Evolutionary conservation across 2,888 invertebrate species (phyloP).

Genomic region (Mesorhabditis spiculigera): DNA sequence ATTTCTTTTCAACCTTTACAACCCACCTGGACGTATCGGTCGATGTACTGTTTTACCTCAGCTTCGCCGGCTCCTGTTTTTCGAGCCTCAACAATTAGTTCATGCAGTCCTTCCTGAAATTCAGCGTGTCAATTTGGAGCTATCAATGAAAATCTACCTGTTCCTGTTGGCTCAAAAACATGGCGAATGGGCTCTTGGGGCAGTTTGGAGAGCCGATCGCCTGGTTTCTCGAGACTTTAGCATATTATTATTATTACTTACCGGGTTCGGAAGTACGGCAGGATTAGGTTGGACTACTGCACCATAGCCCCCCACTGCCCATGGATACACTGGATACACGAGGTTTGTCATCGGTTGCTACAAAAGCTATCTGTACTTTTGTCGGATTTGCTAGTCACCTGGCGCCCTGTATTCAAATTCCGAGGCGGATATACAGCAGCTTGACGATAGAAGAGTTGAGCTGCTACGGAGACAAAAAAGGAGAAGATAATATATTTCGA

Average conservation of each 20-base stretch:
- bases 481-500: no score
- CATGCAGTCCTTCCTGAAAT: constrained; percentile 27
- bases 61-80: constrained; percentile 24
- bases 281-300: not conserved
- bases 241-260: no score
- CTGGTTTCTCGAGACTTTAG: not conserved
- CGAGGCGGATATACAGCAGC: no score
- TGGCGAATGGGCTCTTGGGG: constrained; percentile 22
- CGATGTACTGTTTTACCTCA: constrained; percentile 22
- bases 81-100: constrained; percentile 29
- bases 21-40: constrained; percentile 17
- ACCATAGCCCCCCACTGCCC: not conserved
- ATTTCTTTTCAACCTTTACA: no score
- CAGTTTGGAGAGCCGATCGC: constrained; percentile 9
- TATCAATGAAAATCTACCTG: constrained; percentile 15
- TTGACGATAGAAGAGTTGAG: no score
- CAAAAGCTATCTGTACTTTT: no score
- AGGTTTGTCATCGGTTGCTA: not conserved
- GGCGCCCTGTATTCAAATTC: no score
- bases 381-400: no score
- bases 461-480: no score
- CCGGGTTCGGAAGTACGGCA: not conserved
- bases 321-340: not conserved
- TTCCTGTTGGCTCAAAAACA: constrained; percentile 18
- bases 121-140: not conserved